A percentile compares a stretch with the other conserved stretches of the same genome.
Conservation (phyloP, 2,888 invertebrate species). For the Strigamia maritima region DNA sequence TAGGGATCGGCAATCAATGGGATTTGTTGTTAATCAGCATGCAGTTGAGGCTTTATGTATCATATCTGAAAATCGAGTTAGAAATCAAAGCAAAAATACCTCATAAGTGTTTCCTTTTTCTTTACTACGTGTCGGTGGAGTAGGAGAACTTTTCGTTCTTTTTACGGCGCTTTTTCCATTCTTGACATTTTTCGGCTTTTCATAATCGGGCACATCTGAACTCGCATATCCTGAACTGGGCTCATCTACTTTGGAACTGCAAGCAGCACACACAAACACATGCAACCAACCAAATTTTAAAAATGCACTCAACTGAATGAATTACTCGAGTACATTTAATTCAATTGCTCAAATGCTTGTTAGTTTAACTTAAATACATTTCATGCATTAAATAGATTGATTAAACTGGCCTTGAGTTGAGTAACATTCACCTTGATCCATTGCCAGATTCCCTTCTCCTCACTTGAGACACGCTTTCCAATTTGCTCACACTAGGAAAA, state of each 20-base stretch:
- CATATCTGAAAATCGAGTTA: no score
- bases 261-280: conserved; percentile 11
- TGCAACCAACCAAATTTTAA: neutral
- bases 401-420: neutral
- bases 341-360: neutral
- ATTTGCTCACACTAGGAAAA: conserved; percentile 13
- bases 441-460: neutral
- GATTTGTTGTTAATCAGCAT: no score
- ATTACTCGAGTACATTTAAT: neutral
- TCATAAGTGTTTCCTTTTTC: neutral
- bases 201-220: neutral
- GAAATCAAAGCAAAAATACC: neutral
- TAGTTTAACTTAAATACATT: neutral
- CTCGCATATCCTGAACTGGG: conserved; percentile 21
- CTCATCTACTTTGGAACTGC: conserved; percentile 23
- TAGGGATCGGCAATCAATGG: no score
- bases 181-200: neutral
- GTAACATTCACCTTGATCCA: neutral
- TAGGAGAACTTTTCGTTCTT: neutral
- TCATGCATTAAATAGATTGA: neutral
- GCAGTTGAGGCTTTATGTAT: no score
- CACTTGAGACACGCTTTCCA: neutral
- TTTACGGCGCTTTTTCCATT: neutral
- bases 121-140: neutral
- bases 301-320: neutral